Base-by-base conservation (phyloP, 2,797 vertebrate species). In the Anabas testudineus region DNA sequence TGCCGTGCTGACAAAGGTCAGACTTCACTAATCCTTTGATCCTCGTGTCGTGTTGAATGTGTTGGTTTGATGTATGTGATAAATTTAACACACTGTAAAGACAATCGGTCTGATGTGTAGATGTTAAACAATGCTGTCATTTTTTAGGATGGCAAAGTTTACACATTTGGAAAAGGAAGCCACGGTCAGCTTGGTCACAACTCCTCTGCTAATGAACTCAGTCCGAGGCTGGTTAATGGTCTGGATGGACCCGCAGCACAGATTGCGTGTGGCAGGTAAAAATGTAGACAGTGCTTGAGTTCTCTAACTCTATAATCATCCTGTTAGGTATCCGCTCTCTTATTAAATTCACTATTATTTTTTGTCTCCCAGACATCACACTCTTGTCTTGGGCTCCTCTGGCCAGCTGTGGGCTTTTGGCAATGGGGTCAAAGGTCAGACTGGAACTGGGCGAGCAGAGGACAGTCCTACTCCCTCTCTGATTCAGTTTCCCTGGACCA, bases 171-270 rank as follows among this genome's bases (percentile, higher is more conserved):
- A 86, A 92, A 95, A 16, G 96, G 96, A 76, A 65, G 80, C 18
- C 66, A 86, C 1, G 96, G 96, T 28, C 96, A 97, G 63, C 95
- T 98, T 0, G 96, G 96, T 66, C 96, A 97, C 90, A 93, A 87
- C 82, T 95, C 94, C 45, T 87, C 89, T 6, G 70, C 0, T 28
- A 88, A 94, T 18, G 93, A 96, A 71, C 34, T 92, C 53, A 59
- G 0, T 12, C 96, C 96, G 71, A 88, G 86, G 61, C 49, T 90
- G 76, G 94, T 97, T 26, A 67, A 82, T 0, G 88, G 90, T 49
- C 76, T 96, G 5, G 93, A 91, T 2, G 93, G 80, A 42, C 86
- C 47, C 5, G 95, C 93, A 63, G 90, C 92, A 1, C 93, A 92
- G 81, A 78, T 97, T 65, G 90, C 91, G 48, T 98, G 96, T 41